Conservation (phyloP, 2,797 vertebrate species). For the Spinus pinus region DNA sequence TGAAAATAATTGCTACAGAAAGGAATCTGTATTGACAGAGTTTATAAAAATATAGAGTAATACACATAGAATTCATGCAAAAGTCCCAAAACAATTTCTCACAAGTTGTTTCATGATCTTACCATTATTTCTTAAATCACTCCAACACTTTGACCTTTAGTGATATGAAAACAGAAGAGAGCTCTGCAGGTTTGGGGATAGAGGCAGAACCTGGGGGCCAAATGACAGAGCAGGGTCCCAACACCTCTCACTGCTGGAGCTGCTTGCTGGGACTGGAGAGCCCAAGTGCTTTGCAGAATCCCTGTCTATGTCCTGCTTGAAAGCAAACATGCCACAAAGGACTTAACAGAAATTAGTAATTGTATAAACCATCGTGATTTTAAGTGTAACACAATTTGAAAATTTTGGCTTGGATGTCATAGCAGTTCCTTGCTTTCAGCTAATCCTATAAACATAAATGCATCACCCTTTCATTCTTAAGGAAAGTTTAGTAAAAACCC, state of each 20-base stretch:
- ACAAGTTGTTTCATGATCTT: background rate
- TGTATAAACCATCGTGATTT: background rate
- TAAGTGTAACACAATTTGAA: background rate
- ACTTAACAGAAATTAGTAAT: background rate
- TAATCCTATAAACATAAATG: background rate
- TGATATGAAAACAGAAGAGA: background rate
- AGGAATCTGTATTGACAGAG: background rate
- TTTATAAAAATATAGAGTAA: constrained; percentile 6
- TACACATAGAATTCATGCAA: background rate
- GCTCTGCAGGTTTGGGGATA: background rate
- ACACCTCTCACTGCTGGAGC: background rate
- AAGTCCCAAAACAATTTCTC: background rate
- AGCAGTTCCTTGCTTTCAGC: background rate
- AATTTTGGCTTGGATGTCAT: background rate
- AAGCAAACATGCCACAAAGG: background rate
- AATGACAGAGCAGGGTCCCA: background rate
- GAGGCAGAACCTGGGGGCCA: background rate
- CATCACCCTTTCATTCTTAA: background rate
- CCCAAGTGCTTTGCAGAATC: background rate
- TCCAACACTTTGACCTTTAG: background rate
- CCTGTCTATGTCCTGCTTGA: background rate
- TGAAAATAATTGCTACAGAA: background rate
- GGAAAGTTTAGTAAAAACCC: background rate
- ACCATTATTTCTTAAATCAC: background rate
- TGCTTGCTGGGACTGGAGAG: background rate